Evolutionary conservation across 1,140 invertebrate species (phyloP), one percentile per base, ranked within the genome.

Genomic region (Ladona fulva): DNA sequence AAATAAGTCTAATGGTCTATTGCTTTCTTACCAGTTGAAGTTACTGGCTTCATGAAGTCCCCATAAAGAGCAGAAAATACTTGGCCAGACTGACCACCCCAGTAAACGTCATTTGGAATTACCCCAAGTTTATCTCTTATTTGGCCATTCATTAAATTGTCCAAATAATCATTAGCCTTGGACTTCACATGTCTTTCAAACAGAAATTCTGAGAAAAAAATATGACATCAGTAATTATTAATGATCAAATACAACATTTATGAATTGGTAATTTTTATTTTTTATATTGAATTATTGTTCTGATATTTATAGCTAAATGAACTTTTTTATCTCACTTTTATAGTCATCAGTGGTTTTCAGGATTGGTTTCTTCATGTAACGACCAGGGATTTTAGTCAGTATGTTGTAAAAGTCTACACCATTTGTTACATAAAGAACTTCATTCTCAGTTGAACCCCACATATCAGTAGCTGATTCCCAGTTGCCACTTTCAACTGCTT

Each of bases 21-120:
- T 37, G 8, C 80, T 83, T 59, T 82, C 85, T 83, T 83, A 92
- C 90, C 88, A 81, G 90, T 87, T 74, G 91, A 82, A 14, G 90
- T 89, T 25, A 93, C 93, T 16, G 94, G 92, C 82, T 93, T 94
- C 94, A 96, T 96, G 81, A 96, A 96, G 82, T 96, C 94, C 24
- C 79, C 88, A 22, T 77, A 79, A 29, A 94, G 87, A 16, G 82
- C 84, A 44, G 82, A 78, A 83, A 95, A 95, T 0, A 95, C 93
- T 0, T 78, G 25, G 6, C 80, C 79, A 8, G 88, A 88, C 81
- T 91, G 89, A 8, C 81, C 82, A 59, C 89, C 90, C 90, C 92
- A 95, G 10, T 80, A 83, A 0, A 91, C 88, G 74, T 89, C 84
- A 0, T 85, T 83, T n/a, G 91, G 89, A 75, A 93, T 86, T 59